These are phyloP conservation scores for Trichomycterus rosablanca DNA, from an alignment of 2,113 vertebrate species.

Conservation along the genomic window DNA sequence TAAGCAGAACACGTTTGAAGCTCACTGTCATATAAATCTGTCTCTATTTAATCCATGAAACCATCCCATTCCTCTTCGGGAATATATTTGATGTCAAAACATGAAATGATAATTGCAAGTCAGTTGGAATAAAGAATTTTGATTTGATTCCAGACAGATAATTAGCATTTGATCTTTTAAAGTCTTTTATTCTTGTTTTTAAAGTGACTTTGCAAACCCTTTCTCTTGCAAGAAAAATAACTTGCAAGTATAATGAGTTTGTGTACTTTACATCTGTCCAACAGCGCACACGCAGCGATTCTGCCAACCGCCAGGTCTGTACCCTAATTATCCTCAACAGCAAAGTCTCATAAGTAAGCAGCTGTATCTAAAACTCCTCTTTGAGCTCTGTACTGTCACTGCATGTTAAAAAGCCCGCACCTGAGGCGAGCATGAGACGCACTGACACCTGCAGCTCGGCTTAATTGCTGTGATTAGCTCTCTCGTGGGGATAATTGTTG, in stretches of 20 bases:
- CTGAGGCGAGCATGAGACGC: constrained; percentile 13
- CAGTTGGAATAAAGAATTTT: no score
- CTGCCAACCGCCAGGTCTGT: constrained; percentile 2
- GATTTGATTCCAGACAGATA: no score
- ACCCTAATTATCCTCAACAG: constrained; percentile 23
- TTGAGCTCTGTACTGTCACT: neutral
- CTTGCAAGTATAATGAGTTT: constrained; percentile 11
- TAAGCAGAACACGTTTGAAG: no score
- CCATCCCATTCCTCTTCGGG: no score
- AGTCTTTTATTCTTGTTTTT: no score
- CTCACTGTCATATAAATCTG: no score
- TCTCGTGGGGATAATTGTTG: constrained; percentile 42
- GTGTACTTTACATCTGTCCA: constrained; percentile 3
- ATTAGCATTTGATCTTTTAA: no score
- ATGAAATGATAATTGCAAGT: no score
- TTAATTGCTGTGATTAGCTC: constrained; percentile 49
- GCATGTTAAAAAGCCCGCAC: constrained; percentile 25
- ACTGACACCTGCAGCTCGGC: constrained; percentile 40
- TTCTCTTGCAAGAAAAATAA: no score
- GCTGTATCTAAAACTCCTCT: neutral
- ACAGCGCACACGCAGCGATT: neutral
- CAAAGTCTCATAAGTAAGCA: constrained; percentile 1
- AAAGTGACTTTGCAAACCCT: neutral
- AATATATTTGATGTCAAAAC: no score
- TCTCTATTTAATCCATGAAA: no score